Evolutionary conservation across 37 sponge, comb jelly and placozoan genomes (phyloP), one percentile per base, ranked within the genome.

Genomic region (Beroe forskalii): DNA sequence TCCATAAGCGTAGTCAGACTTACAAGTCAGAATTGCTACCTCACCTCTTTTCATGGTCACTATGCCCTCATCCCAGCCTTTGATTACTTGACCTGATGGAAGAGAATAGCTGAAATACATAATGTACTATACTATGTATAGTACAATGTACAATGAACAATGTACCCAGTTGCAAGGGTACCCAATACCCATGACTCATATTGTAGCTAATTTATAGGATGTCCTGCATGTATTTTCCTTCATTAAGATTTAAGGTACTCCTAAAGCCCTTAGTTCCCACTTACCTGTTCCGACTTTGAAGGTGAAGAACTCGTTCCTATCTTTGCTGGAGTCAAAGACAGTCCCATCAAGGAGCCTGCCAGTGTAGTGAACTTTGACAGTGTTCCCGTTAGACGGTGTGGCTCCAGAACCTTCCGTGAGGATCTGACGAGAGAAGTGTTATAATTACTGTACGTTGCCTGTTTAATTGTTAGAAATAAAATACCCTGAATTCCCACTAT

Each of bases 41-140:
- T 97, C 98, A 62, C 96, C 95, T 48, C 67, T 90, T 20, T 36
- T 92, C 98, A 97, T 97, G 19, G 98, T 96, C 19, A 91, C 93
- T 36, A 97, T 94, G 3, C 98, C 98, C 0, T 89, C 91, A 60
- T 97, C 98, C 98, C 98, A 97, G 1, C 96, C 98, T 62, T 97
- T 97, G 67, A 97, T 97, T 20, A 97, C 98, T 48, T 92, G 89
- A 6, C 92, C 91, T 93, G 69, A 55, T 62, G 42, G 27, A n/a
- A 31, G 22, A 90, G 40, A 92, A 64, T 2, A n/a, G 72, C 12
- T 8, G 19, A 12, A 33, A 76, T 40, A 25, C 37, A 33, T 14
- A 76, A 9, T 83, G 9, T 67, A n/a, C 12, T 14, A 67, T 30
- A n/a, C n/a, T n/a, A n/a, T n/a, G n/a, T n/a, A n/a, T n/a, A n/a